Evolutionary conservation across 2,113 vertebrate species (phyloP).

Genomic region (Fulica atra): DNA sequence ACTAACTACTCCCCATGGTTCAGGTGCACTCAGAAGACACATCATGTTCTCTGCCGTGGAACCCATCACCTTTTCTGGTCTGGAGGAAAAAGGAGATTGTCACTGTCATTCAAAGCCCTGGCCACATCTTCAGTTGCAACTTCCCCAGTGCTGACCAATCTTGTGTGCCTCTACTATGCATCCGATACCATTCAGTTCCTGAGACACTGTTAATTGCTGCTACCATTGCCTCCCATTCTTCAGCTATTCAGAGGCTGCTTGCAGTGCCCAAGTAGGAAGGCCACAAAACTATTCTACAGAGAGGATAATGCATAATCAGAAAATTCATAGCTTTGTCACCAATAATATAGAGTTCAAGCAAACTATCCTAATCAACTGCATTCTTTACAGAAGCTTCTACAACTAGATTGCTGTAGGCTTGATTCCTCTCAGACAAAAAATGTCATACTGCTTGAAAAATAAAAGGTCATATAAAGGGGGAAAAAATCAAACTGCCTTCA

Average conservation of each 20-base stretch:
- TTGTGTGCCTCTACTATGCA: too few species aligned
- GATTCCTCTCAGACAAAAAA: neutral
- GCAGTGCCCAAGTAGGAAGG: neutral
- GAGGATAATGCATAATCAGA: neutral
- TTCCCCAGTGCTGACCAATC: neutral
- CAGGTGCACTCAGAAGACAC: neutral
- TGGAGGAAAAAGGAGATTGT: neutral
- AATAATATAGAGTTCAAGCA: neutral
- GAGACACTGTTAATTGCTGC: neutral
- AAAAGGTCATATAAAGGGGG: neutral
- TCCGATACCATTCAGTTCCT: neutral
- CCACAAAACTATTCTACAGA: neutral
- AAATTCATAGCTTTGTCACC: neutral
- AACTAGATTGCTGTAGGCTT: neutral
- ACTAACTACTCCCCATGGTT: too few species aligned
- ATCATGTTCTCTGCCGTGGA: neutral
- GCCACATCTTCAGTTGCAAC: neutral
- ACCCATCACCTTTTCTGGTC: neutral
- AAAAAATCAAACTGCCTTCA: neutral
- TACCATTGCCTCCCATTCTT: neutral
- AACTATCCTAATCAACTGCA: neutral
- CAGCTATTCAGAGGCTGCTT: neutral
- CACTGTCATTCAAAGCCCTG: neutral
- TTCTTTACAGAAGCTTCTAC: neutral
- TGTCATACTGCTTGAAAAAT: neutral